Evolutionary conservation across 2,797 vertebrate genomes (phyloP).

Genomic region (Cynodonichthys magdalenae): DNA sequence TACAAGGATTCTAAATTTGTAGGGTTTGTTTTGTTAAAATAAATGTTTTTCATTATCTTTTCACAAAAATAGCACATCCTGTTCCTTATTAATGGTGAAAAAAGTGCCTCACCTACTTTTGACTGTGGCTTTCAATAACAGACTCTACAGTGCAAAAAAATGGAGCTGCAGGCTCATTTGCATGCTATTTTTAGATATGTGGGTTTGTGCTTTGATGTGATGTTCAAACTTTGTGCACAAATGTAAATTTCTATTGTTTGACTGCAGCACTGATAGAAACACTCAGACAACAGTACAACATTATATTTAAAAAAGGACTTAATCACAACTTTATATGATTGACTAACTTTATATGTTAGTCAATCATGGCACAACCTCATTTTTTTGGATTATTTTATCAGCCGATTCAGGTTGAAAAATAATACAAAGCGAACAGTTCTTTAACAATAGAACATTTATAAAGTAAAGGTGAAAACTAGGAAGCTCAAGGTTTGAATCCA

Average conservation of each 20-base stretch:
- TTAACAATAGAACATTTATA: background rate
- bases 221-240: conserved; percentile 38
- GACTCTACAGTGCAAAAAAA: conserved; percentile 27
- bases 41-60: conserved; percentile 2
- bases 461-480: background rate
- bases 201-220: conserved; percentile 49
- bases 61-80: background rate
- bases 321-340: too few relatives aligned
- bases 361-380: background rate
- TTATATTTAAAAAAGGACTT: background rate
- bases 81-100: conserved; percentile 12
- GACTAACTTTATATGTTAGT: background rate
- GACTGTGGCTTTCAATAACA: conserved; percentile 24
- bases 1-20: background rate
- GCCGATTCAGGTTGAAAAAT: background rate
- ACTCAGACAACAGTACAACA: background rate
- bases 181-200: conserved; percentile 66
- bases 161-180: conserved; percentile 48
- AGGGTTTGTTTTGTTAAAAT: background rate
- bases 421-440: too few relatives aligned
- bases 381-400: background rate
- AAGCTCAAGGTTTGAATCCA: background rate
- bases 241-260: conserved; percentile 30
- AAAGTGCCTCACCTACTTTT: conserved; percentile 16
- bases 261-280: conserved; percentile 13